Evolutionary conservation across 92 coral and sea anemone genomes (phyloP).

Genomic region (Phenganax marumi): DNA sequence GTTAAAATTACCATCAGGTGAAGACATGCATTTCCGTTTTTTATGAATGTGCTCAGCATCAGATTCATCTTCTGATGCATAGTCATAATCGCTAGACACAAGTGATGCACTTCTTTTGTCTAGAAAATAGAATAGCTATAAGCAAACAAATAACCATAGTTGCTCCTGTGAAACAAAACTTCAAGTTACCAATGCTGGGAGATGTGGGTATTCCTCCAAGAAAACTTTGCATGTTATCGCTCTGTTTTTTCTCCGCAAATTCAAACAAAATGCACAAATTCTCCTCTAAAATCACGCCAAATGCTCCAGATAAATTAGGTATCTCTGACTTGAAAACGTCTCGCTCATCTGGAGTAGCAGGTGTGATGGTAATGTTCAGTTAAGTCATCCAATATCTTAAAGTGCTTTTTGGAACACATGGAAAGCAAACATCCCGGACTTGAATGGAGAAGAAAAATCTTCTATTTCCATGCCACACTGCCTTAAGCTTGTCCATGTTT

Average conservation of each 20-base stretch:
- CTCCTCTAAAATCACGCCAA: background rate
- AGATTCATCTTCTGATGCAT: too few relatives aligned
- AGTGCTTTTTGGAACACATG: constrained; percentile 1
- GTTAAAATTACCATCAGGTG: too few relatives aligned
- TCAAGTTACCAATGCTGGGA: too few relatives aligned
- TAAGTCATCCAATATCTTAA: background rate
- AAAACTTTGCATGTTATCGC: background rate
- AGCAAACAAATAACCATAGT: too few relatives aligned
- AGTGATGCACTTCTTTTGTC: too few relatives aligned
- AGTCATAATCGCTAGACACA: too few relatives aligned
- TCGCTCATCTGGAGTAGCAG: background rate
- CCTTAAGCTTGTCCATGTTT: background rate
- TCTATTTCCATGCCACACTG: background rate
- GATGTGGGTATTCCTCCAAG: too few relatives aligned
- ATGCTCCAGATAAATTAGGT: background rate
- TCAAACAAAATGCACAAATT: background rate
- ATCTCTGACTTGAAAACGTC: background rate
- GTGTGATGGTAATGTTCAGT: background rate
- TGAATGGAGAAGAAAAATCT: background rate
- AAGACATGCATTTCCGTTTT: too few relatives aligned
- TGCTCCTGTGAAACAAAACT: too few relatives aligned
- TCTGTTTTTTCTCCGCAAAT: background rate
- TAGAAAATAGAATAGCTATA: too few relatives aligned
- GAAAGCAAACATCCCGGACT: background rate
- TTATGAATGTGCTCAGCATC: too few relatives aligned